Evolutionary conservation across 2,113 vertebrate species (phyloP).

Genomic region (Bos javanicus): DNA sequence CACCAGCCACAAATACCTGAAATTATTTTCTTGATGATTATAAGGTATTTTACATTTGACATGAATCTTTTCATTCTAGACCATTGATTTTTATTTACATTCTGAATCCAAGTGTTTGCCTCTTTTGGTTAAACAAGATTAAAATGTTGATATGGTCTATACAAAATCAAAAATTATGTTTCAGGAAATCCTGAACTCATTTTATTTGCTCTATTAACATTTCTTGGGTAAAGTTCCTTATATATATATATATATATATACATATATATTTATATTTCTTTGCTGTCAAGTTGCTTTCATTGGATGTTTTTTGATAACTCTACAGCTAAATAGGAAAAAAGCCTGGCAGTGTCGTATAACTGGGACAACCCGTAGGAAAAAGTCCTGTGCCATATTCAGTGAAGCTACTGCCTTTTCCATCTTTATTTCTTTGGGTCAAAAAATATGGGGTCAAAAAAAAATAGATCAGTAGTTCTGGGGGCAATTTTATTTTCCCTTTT

Average conservation of each 20-base stretch:
- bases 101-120: not conserved
- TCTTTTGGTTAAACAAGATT: conserved; percentile 15
- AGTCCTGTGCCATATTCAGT: not conserved
- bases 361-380: not conserved
- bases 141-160: not conserved
- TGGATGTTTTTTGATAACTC: not conserved
- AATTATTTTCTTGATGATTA: conserved; percentile 20
- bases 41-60: not conserved
- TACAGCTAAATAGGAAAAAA: not conserved
- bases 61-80: not conserved
- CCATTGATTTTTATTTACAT: not conserved
- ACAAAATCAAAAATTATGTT: not conserved
- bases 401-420: not conserved
- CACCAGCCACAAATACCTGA: not conserved
- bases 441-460: not conserved
- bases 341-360: not conserved
- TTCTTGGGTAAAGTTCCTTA: not conserved
- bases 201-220: not conserved
- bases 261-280: not conserved
- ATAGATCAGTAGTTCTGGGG: not conserved
- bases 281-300: not conserved
- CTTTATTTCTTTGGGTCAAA: not conserved
- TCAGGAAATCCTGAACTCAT: not conserved
- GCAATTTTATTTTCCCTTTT: not conserved
- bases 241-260: not conserved